Conservation (phyloP, 2,797 vertebrate species). For the Vespertilio murinus region DNA sequence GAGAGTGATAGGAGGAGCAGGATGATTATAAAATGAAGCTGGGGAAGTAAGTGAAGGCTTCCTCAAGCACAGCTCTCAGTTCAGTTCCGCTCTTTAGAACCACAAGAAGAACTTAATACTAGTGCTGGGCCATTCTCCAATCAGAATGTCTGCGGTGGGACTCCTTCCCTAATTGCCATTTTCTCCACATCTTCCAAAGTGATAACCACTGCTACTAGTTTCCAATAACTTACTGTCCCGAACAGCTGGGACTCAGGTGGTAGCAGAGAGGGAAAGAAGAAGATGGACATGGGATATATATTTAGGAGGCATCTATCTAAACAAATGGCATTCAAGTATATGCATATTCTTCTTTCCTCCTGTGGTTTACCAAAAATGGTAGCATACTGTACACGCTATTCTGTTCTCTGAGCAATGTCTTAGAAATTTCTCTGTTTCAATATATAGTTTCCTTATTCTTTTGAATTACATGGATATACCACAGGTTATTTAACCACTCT, state of each 20-base stretch:
- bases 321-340: conserved; percentile 26
- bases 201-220: background rate
- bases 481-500: background rate
- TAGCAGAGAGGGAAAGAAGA: background rate
- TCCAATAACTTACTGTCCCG: background rate
- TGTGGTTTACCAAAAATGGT: conserved; percentile 18
- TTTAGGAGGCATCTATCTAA: background rate
- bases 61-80: background rate
- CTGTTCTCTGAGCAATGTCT: background rate
- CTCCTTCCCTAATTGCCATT: background rate
- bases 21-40: background rate
- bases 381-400: background rate
- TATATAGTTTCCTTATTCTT: conserved; percentile 24
- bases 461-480: background rate
- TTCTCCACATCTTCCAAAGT: background rate
- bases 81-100: background rate
- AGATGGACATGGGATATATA: background rate
- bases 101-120: background rate
- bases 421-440: conserved; percentile 26
- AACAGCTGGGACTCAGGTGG: background rate
- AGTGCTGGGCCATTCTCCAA: background rate
- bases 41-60: background rate
- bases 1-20: background rate
- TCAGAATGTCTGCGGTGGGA: background rate
- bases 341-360: background rate